A percentile compares a stretch with the other conserved stretches of the same genome.
Evolutionary conservation across 2,797 vertebrate species (phyloP).

Genomic region (Delichon dasypus): DNA sequence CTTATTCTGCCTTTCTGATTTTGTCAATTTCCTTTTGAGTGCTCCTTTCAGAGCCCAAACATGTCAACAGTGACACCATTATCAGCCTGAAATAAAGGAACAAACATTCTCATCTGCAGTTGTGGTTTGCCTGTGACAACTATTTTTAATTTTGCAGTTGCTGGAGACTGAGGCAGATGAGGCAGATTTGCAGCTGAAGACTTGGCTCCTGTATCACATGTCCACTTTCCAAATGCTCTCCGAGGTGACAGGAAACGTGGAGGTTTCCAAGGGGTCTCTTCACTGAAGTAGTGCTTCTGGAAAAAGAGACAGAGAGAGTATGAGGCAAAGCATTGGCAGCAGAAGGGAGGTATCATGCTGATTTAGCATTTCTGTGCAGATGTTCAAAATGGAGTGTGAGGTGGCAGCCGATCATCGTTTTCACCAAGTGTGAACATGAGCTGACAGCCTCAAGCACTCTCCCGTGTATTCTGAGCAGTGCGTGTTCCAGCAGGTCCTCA

Average conservation of each 20-base stretch:
- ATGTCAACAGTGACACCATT: conserved; percentile 36
- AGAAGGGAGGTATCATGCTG: conserved; percentile 12
- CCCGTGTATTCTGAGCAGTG: background rate
- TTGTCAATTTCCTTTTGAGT: conserved; percentile 45
- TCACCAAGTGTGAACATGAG: background rate
- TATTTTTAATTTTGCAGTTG: conserved; percentile 55
- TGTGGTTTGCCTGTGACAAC: background rate
- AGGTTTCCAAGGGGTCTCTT: conserved; percentile 31
- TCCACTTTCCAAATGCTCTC: background rate
- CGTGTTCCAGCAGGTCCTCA: background rate
- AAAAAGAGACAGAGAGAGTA: background rate
- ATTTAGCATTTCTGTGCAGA: conserved; percentile 20
- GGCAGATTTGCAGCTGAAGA: background rate
- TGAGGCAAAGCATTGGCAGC: background rate
- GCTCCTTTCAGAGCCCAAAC: conserved; percentile 52
- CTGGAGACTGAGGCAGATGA: background rate
- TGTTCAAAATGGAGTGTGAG: background rate
- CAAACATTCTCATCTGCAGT: conserved; percentile 2
- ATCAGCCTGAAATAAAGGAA: conserved; percentile 35
- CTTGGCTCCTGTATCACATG: background rate
- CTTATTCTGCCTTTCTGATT: conserved; percentile 20
- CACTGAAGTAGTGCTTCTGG: background rate
- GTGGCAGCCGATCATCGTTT: background rate
- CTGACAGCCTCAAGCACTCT: rapidly evolving
- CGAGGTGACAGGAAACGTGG: background rate